These are phyloP conservation scores for Eulemur rubriventer DNA, from an alignment of 2,797 vertebrate species.

Conservation along the genomic window DNA sequence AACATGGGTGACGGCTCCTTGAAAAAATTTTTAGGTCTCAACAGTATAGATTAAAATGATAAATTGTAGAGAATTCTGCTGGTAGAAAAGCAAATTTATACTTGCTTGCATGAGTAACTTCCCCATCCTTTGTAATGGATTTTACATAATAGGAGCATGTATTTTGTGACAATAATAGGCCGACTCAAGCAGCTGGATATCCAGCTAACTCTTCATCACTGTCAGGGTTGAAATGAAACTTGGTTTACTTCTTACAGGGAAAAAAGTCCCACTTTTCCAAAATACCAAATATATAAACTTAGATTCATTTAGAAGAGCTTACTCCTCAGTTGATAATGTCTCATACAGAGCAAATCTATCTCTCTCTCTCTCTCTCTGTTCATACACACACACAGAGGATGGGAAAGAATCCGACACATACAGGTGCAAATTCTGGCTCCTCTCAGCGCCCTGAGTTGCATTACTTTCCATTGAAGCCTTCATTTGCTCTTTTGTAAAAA, in stretches of 20 bases:
- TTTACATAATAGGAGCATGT: slow-evolving; percentile 77
- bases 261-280: slow-evolving; percentile 58
- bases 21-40: slow-evolving; percentile 51
- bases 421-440: neutral
- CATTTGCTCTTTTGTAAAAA: neutral
- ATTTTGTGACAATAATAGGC: slow-evolving; percentile 76
- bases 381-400: neutral
- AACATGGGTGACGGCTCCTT: slow-evolving; percentile 57
- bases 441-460: neutral
- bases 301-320: neutral
- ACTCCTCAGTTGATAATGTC: neutral
- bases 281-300: slow-evolving; percentile 41
- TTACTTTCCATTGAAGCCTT: neutral
- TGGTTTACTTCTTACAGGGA: slow-evolving; percentile 48
- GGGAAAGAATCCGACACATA: neutral
- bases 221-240: slow-evolving; percentile 47
- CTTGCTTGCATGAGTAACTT: slow-evolving; percentile 81
- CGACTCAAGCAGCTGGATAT: slow-evolving; percentile 64
- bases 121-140: slow-evolving; percentile 77
- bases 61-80: slow-evolving; percentile 78
- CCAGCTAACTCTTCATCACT: slow-evolving; percentile 76
- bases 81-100: slow-evolving; percentile 79
- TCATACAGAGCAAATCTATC: neutral
- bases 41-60: slow-evolving; percentile 82
- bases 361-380: neutral